Evolutionary conservation across 2,888 invertebrate genomes (phyloP).

Genomic region (Noctuana brunneofusca): DNA sequence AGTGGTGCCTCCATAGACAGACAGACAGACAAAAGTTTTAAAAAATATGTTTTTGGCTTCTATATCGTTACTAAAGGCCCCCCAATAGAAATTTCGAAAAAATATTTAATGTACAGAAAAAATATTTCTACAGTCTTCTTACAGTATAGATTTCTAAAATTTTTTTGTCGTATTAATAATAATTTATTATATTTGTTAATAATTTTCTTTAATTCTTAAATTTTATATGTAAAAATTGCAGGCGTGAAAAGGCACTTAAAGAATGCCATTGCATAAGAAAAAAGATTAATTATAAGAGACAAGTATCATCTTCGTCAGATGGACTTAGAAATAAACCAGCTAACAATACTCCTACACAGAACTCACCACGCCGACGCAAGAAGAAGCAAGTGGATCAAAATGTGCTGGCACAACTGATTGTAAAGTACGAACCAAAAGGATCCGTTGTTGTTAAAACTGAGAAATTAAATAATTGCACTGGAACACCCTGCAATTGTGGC

Average conservation of each 20-base stretch:
- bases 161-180: not conserved
- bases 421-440: conserved; percentile 46
- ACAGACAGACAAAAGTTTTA: too few species aligned
- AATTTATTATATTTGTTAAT: not conserved
- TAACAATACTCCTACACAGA: conserved; percentile 28
- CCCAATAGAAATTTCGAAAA: too few species aligned
- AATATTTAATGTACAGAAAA: too few species aligned
- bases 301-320: conserved; percentile 69
- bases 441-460: conserved; percentile 37
- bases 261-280: conserved; percentile 63
- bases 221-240: conserved; percentile 33
- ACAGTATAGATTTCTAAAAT: not conserved
- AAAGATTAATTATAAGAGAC: conserved; percentile 52
- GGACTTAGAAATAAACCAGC: conserved; percentile 41
- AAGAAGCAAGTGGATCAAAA: conserved; percentile 43
- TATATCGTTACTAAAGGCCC: too few species aligned
- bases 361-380: conserved; percentile 45
- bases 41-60: too few species aligned
- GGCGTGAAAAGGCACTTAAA: conserved; percentile 57
- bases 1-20: too few species aligned
- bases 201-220: too few species aligned
- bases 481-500: conserved; percentile 42
- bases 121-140: too few species aligned
- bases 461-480: conserved; percentile 39
- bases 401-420: conserved; percentile 47